A percentile compares a stretch with the other conserved stretches of the same genome.
Conservation (phyloP, 2,113 vertebrate genomes). For the Euleptes europaea region DNA sequence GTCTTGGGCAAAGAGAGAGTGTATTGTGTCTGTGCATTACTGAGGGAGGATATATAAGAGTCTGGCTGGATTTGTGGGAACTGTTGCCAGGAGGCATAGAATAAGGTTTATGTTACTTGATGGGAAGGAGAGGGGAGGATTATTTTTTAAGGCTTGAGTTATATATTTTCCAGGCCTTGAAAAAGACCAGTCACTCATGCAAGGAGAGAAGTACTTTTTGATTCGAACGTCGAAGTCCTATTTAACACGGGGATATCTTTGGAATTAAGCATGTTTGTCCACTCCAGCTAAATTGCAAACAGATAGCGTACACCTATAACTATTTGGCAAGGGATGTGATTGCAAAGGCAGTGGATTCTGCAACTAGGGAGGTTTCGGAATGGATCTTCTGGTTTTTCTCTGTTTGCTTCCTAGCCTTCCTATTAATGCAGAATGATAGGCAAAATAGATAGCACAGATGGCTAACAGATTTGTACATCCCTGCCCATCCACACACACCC, state of each 20-base stretch:
- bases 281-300: background rate
- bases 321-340: background rate
- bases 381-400: background rate
- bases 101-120: background rate
- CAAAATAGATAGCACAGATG: background rate
- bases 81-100: background rate
- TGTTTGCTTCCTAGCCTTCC: background rate
- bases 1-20: background rate
- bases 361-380: background rate
- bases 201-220: background rate
- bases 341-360: background rate
- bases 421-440: background rate
- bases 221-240: background rate
- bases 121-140: background rate
- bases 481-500: too few relatives aligned
- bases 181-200: background rate
- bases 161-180: background rate
- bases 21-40: conserved; percentile 5
- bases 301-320: background rate
- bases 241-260: background rate
- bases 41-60: background rate
- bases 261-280: background rate
- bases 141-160: conserved; percentile 8
- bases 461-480: background rate
- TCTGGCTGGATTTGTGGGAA: background rate